Evolutionary conservation across 2,888 invertebrate genomes (phyloP).

Genomic region (Eupithecia vulgata): DNA sequence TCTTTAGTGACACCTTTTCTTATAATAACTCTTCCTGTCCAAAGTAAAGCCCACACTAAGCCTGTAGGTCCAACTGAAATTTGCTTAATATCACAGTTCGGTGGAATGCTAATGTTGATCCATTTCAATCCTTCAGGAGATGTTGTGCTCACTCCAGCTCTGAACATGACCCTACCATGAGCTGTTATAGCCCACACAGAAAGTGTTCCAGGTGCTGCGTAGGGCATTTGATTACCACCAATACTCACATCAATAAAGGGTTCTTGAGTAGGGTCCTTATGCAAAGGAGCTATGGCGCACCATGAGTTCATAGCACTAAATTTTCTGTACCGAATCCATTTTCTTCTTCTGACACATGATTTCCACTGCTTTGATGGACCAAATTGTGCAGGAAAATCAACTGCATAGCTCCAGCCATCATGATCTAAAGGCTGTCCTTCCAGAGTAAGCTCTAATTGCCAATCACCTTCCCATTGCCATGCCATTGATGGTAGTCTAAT

Average conservation of each 20-base stretch:
- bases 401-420: constrained; percentile 97
- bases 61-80: constrained; percentile 94
- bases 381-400: constrained; percentile 95
- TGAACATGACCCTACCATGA: constrained; percentile 94
- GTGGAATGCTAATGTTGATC: constrained; percentile 90
- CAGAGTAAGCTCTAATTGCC: constrained; percentile 92
- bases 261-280: constrained; percentile 95
- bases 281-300: constrained; percentile 95
- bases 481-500: constrained; percentile 96
- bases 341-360: constrained; percentile 93
- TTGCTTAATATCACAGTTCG: constrained; percentile 92
- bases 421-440: constrained; percentile 94
- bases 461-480: constrained; percentile 98
- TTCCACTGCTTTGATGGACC: constrained; percentile 93
- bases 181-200: constrained; percentile 97
- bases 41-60: constrained; percentile 93
- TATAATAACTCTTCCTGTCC: constrained; percentile 92
- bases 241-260: constrained; percentile 96
- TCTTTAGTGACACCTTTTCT: constrained; percentile 93
- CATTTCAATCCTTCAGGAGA: constrained; percentile 95
- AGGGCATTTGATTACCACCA: constrained; percentile 92
- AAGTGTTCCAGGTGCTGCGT: constrained; percentile 89
- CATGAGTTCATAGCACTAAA: constrained; percentile 96
- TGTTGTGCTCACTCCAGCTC: constrained; percentile 90
- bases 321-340: constrained; percentile 94